Evolutionary conservation across 2,888 invertebrate species (phyloP).

Genomic region (Pecten maximus): DNA sequence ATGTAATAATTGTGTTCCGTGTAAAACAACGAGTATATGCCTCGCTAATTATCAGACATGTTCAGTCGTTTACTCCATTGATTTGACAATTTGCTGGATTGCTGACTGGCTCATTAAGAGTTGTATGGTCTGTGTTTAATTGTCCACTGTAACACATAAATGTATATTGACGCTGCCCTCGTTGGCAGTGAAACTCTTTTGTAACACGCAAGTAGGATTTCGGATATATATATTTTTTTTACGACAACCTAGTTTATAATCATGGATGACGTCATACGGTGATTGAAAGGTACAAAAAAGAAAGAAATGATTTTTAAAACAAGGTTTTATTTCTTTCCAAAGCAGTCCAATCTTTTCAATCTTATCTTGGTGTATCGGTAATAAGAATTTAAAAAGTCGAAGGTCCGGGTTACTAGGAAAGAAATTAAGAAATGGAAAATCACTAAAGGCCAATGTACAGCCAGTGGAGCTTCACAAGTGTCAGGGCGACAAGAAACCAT

Average conservation of each 20-base stretch:
- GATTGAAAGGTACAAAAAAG: background rate
- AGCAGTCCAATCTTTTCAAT: too few species aligned
- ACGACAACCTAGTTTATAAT: background rate
- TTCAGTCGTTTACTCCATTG: background rate
- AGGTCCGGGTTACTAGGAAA: too few species aligned
- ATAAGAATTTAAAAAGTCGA: too few species aligned
- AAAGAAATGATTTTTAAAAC: background rate
- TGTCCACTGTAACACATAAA: background rate
- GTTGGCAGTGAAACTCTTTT: background rate
- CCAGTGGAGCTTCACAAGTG: too few species aligned
- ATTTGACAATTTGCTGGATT: conserved; percentile 4
- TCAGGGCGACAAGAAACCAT: too few species aligned
- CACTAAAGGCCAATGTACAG: too few species aligned
- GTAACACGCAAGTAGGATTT: background rate
- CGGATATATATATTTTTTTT: background rate
- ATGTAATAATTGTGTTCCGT: background rate
- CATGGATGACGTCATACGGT: background rate
- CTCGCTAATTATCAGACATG: background rate
- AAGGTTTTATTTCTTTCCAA: too few species aligned
- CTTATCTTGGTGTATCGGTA: too few species aligned
- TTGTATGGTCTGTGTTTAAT: background rate
- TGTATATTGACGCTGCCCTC: background rate
- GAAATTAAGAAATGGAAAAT: too few species aligned
- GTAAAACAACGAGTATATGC: background rate
- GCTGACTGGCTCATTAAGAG: background rate